Conservation (phyloP, 1,140 invertebrate genomes). For the Drosophila santomea region DNA sequence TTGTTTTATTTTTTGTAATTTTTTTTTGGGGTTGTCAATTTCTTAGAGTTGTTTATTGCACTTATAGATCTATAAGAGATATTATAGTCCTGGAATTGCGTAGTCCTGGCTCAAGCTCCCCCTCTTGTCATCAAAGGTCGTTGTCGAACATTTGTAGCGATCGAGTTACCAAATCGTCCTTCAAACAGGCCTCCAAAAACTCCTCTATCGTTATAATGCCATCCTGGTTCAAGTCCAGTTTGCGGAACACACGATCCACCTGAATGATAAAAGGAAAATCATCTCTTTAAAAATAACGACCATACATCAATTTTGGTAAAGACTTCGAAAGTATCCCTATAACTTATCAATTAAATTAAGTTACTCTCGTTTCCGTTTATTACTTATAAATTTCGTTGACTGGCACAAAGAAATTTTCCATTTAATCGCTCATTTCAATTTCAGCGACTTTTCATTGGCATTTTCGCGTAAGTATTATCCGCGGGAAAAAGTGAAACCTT, state of each 20-base stretch:
- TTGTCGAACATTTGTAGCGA: slow-evolving; percentile 93
- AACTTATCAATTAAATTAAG: neutral
- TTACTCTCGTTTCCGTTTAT: neutral
- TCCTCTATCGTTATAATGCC: slow-evolving; percentile 98
- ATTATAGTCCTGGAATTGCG: slow-evolving; percentile 78
- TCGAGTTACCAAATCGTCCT: slow-evolving; percentile 93
- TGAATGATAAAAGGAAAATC: slow-evolving; percentile 47
- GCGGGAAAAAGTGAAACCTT: slow-evolving; percentile 24
- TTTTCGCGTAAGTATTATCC: slow-evolving; percentile 24
- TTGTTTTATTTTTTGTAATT: slow-evolving; percentile 26
- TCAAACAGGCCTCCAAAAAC: slow-evolving; percentile 97
- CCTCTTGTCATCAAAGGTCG: slow-evolving; percentile 85
- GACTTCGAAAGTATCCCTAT: too few species aligned
- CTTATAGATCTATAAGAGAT: slow-evolving; percentile 82
- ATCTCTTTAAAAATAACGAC: too few species aligned
- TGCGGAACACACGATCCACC: slow-evolving; percentile 93
- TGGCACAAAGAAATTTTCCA: slow-evolving; percentile 7
- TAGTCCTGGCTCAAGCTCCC: slow-evolving; percentile 45
- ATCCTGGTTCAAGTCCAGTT: slow-evolving; percentile 96
- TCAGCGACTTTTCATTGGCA: slow-evolving; percentile 6
- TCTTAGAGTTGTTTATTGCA: slow-evolving; percentile 34
- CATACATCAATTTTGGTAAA: too few species aligned
- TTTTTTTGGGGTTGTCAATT: slow-evolving; percentile 13
- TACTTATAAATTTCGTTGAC: neutral
- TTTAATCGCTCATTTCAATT: slow-evolving; percentile 10